These are phyloP conservation scores for Armadillidium nasatum DNA, from an alignment of 1,140 invertebrate species.

Conservation along the genomic window DNA sequence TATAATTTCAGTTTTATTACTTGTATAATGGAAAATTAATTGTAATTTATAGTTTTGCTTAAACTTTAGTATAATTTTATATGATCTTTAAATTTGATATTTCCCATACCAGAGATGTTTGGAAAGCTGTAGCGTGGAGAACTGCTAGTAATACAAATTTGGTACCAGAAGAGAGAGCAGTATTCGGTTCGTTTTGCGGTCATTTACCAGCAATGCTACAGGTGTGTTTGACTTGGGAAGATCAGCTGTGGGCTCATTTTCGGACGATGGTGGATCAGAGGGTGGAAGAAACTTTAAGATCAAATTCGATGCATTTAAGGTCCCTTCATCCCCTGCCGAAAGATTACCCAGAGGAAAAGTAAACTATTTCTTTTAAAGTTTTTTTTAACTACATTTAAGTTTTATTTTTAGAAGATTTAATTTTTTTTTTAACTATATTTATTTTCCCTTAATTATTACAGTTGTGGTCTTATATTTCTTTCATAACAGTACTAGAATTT, in stretches of 20 bases:
- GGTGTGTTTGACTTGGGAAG: constrained; percentile 76
- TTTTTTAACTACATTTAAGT: no score
- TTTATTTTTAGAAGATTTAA: no score
- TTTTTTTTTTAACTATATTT: no score
- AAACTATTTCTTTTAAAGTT: constrained; percentile 40
- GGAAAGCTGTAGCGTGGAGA: constrained; percentile 79
- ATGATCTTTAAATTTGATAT: no score
- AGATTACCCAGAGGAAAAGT: constrained; percentile 72
- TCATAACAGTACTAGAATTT: no score
- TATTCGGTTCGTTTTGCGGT: constrained; percentile 76
- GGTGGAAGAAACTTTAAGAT: constrained; percentile 70
- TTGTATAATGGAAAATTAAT: no score
- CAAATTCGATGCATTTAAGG: constrained; percentile 47
- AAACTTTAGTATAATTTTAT: no score
- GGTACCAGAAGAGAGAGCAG: constrained; percentile 54
- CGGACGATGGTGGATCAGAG: constrained; percentile 74
- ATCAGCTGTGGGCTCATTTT: constrained; percentile 83
- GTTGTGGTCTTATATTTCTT: no score
- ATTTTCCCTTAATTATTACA: no score
- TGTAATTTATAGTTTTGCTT: no score
- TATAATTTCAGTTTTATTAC: no score
- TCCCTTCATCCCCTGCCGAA: constrained; percentile 57
- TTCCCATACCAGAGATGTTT: constrained; percentile 64
- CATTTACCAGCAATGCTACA: constrained; percentile 68
- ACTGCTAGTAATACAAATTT: constrained; percentile 59